Base-by-base conservation (phyloP, 2,113 vertebrate species). In the Anarrhichthys ocellatus region DNA sequence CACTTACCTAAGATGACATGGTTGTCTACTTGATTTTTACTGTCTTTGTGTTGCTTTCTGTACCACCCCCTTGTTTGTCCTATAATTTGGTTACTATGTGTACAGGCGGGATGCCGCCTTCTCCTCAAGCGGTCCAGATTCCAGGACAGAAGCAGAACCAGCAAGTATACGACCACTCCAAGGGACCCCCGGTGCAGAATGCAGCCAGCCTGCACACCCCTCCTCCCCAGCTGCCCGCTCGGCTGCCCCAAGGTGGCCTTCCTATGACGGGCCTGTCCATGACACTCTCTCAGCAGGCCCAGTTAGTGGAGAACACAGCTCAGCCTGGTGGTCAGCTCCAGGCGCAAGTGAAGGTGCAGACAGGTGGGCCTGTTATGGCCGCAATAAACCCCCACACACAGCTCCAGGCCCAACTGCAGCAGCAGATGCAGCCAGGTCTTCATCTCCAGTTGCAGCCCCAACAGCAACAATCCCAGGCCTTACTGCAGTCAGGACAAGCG, bases 141-240 rank as follows among this genome's bases (percentile, higher is more conserved):
- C 75, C 95, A 46, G 96, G 95, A 50, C 96, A 96, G 92, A 96
- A 97, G 87, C 95, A 95, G 90, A 97, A 86, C 67, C 95, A 96
- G 83, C 96, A 96, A 71, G 95, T 96, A 63, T 97, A 98, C 3
- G 97, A 98, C 92, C 96, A 95, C 1, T 98, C 97, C 34, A 97
- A 97, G 92, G 97, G 97, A 38, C 97, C 97, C 3, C 97, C 96
- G 0, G 97, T 97, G 79, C 95, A 97, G 93, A 96, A 96, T 10
- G 96, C 96, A 0, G 95, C 96, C 83, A 96, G 95, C 77, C 81
- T 97, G 48, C 95, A 94, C 83, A 96, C 96, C 0, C 97, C 95
- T 1, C 96, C 95, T 0, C 96, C 94, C 0, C 97, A 97, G 91
- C 93, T 98, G 73, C 97, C 97, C 0, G 89, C 94, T 18, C 94